Conservation (phyloP, 2,888 invertebrate species). For the Nemotelus nigrinus region DNA sequence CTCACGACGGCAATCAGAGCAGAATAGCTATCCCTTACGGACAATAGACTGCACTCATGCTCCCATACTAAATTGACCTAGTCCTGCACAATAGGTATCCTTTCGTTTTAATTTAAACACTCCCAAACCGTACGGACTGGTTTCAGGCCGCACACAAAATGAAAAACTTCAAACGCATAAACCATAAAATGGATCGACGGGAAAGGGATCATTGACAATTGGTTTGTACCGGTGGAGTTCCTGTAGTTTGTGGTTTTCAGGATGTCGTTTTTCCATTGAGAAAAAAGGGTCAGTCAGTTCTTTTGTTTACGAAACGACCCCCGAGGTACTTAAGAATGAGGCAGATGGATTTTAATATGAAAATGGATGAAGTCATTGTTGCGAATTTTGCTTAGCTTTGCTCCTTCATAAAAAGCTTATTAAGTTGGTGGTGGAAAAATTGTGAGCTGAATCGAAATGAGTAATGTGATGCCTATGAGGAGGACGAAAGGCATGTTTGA, state of each 20-base stretch:
- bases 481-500: too few species aligned
- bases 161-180: constrained; percentile 12
- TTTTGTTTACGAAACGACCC: neutral
- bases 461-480: neutral
- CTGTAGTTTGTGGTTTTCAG: constrained; percentile 13
- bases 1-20: neutral
- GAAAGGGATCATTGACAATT: constrained; percentile 27
- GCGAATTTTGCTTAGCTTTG: neutral
- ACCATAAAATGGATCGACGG: constrained; percentile 1
- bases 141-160: neutral
- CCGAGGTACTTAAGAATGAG: neutral
- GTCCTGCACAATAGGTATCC: neutral
- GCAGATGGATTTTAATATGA: neutral
- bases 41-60: constrained; percentile 1
- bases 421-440: neutral
- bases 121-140: neutral
- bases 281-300: neutral
- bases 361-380: neutral
- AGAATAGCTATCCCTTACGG: neutral
- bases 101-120: constrained; percentile 2
- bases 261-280: neutral
- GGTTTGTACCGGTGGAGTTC: constrained; percentile 1
- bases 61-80: neutral
- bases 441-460: neutral
- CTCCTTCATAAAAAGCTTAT: neutral